A percentile compares a stretch with the other conserved stretches of the same genome.
These are phyloP conservation scores for Larimichthys crocea DNA, from an alignment of 2,113 vertebrate genomes.

Conservation along the genomic window DNA sequence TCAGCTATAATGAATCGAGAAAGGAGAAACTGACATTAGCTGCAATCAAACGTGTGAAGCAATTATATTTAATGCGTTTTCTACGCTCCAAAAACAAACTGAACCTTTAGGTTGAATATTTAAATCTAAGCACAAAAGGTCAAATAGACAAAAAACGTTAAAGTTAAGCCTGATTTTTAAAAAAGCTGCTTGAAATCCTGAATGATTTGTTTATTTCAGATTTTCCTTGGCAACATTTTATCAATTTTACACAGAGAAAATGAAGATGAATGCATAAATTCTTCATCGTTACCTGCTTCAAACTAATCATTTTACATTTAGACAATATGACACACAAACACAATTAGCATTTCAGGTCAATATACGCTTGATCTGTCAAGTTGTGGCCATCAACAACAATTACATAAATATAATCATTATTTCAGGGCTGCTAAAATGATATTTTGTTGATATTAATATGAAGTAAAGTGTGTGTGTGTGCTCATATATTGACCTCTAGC, in stretches of 20 bases:
- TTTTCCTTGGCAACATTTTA: not conserved
- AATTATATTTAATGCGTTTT: not conserved
- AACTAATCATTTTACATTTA: not conserved
- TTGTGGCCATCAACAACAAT: not conserved
- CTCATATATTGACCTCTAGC: conserved; percentile 45
- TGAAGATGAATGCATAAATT: not conserved
- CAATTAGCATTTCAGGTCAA: conserved; percentile 15
- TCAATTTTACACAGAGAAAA: not conserved
- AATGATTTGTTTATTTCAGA: not conserved
- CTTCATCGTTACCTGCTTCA: not conserved
- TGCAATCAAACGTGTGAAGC: not conserved
- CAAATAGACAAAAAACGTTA: not conserved
- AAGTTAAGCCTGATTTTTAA: not conserved
- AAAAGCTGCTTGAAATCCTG: not conserved
- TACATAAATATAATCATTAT: conserved; percentile 9
- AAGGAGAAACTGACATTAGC: not conserved
- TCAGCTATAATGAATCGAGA: not conserved
- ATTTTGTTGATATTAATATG: conserved; percentile 13
- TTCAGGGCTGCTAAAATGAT: conserved; percentile 27
- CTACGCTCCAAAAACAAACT: not conserved
- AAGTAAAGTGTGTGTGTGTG: conserved; percentile 24
- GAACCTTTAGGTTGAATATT: not conserved
- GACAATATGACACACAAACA: not conserved
- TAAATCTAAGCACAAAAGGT: not conserved
- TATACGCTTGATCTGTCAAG: conserved; percentile 2